Evolutionary conservation across 1,140 invertebrate genomes (phyloP).

Genomic region (Eurosta solidaginis): DNA sequence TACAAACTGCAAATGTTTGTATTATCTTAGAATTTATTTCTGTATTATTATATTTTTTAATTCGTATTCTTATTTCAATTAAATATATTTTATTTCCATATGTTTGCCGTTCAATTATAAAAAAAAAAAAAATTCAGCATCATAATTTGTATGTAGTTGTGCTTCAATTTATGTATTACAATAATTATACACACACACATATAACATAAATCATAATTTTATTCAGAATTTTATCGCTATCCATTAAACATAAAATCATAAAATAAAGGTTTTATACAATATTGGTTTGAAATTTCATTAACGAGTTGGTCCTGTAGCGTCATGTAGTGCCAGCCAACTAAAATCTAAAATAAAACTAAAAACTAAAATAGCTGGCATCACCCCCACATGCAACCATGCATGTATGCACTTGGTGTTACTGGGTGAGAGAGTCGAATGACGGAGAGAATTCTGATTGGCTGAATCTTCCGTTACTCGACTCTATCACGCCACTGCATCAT

Average conservation of each 20-base stretch:
- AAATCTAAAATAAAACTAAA: too few relatives aligned
- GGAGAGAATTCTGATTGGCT: too few relatives aligned
- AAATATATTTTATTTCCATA: neutral
- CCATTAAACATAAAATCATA: neutral
- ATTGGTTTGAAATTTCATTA: too few relatives aligned
- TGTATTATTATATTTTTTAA: neutral
- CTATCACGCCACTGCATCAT: too few relatives aligned
- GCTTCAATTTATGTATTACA: neutral
- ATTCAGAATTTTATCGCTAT: neutral
- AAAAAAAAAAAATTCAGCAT: neutral
- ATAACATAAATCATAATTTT: neutral
- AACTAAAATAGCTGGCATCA: too few relatives aligned
- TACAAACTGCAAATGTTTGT: neutral
- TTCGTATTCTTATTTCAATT: neutral
- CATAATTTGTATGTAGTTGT: neutral
- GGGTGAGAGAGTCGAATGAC: too few relatives aligned
- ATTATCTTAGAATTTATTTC: neutral
- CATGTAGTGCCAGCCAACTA: too few relatives aligned
- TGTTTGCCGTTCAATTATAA: neutral
- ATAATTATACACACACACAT: neutral
- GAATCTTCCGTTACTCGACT: too few relatives aligned
- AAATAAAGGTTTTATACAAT: neutral
- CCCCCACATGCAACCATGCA: too few relatives aligned
- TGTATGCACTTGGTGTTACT: too few relatives aligned
- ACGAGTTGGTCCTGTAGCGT: too few relatives aligned